Evolutionary conservation across 2,113 vertebrate species (phyloP), one percentile per base, ranked within the genome.

Genomic region (Pagrus major): DNA sequence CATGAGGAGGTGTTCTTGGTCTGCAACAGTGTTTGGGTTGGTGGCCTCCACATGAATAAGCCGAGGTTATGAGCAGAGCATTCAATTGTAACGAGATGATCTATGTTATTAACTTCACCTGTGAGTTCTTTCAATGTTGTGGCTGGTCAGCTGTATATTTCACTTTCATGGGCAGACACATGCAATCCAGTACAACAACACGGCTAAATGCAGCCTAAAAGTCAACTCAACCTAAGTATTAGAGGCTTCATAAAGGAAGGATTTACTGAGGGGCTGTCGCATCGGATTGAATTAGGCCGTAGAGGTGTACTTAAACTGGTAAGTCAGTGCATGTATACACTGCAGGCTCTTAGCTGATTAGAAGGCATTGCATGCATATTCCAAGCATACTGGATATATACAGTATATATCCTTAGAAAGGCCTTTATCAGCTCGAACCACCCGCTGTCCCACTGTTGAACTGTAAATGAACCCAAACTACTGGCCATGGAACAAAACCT

Each of bases 281-380:
- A 25, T 15, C 37, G 33, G 44, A 69, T 71, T 52, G 21, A 52
- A 78, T 51, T 6, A 37, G 14, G 59, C 44, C 27, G 0, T 9
- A n/a, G 55, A 42, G 58, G 23, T 59, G 29, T 27, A 61, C 33
- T 63, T 29, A 63, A 35, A 14, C 61, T 69, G 31, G 7, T 63
- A 7, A 49, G 42, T 58, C 16, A 20, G 47, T 42, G 27, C 18
- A 58, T 71, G 73, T 73, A 70, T 25, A 46, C 39, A 25, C 18
- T 49, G 60, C 47, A 68, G 66, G 63, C 78, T 85, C 69, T 71
- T 73, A 81, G 69, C 72, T 84, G 76, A 79, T 80, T 60, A 47
- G 66, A 71, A 46, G 29, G 33, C 25, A 60, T 66, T 73, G 29
- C 27, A 67, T 55, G 75, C 47, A 29, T 9, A 54, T 70, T 77